Base-by-base conservation (phyloP, 1,140 invertebrate species). In the Aphaenogaster rudis region DNA sequence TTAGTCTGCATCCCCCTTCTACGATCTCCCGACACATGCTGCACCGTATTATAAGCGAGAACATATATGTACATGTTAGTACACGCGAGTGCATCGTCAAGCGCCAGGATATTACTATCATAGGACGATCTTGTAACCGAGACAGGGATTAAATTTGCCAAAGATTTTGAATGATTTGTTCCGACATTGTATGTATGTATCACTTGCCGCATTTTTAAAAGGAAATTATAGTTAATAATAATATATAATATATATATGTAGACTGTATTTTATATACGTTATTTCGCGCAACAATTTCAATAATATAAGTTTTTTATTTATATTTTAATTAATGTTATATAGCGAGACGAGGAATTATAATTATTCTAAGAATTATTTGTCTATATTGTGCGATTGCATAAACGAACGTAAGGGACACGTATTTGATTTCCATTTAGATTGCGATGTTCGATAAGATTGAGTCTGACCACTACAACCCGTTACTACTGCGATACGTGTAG, bases 61-160 rank as follows among this genome's bases (percentile, higher is more conserved):
- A 85, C 61, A 36, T 45, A 72, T 28, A 63, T 39, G 50, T 76
- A 28, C 64, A 63, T n/a, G 57, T 39, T 63, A 15, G 36, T 84
- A 33, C 33, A 33, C 48, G 33, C 6, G 45, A 80, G 66, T 88
- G 82, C 71, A 59, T 79, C 77, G 50, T 42, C 76, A 64, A 42
- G 2, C 28, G 2, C 0, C 64, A 11, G n/a, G 48, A 63, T 71
- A 88, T 86, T 76, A 66, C 61, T 42, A 13, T 21, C 17, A 50
- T 59, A 54, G 54, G 13, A 7, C 42, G 45, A 74, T 74, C 28
- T 36, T 50, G 33, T 39, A 84, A 74, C 28, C 11, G 39, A 48
- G 57, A 36, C 17, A 15, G 42, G 13, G 15, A 64, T 13, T 52
- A n/a, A 74, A 48, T 59, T 72, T 61, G 9, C n/a, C 6, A 15